Evolutionary conservation across 2,797 vertebrate genomes (phyloP), one percentile per base, ranked within the genome.

Genomic region (Tragelaphus oryx): DNA sequence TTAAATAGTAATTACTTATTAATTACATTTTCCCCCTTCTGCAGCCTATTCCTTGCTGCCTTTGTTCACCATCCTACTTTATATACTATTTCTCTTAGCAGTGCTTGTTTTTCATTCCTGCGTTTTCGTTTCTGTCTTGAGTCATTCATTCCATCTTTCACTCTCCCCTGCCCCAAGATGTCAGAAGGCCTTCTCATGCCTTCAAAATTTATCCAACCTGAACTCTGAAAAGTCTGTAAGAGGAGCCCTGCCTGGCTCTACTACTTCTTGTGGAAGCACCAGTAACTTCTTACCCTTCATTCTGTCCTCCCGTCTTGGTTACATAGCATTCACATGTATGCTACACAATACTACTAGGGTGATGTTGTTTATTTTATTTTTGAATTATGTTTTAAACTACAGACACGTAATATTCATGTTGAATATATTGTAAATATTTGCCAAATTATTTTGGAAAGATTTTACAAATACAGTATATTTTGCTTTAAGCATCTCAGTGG

Each of bases 401-500:
- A 75, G 50, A 59, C 17, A 3, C 60, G 5, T 46, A 60, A 18
- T 74, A 8, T 95, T 68, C n/a, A 79, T 26, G 57, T n/a, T 93
- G 80, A 87, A 28, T 87, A 26, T 46, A 33, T 79, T 89, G 4
- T 87, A 48, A 74, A 50, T 81, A 95, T 95, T 94, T 80, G 44
- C 44, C 30, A 88, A 37, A 74, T 46, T 33, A 84, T 94, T 80
- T 74, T 1, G 17, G 33, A 48, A 85, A 14, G 71, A 57, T 93
- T 88, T 96, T 22, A 81, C 93, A 84, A 81, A 22, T 97, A 1
- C 93, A 97, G 76, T 95, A 11, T 97, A 54, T 97, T 97, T 98
- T 98, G 90, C 78, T 98, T 98, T 95, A 96, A 99, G 99, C 99
- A 97, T 99, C 99, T 88, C 99, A 98, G 68, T 99, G 99, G 99